Conservation (phyloP, 92 coral and sea anemone genomes). For the Parazoanthus darwini region DNA sequence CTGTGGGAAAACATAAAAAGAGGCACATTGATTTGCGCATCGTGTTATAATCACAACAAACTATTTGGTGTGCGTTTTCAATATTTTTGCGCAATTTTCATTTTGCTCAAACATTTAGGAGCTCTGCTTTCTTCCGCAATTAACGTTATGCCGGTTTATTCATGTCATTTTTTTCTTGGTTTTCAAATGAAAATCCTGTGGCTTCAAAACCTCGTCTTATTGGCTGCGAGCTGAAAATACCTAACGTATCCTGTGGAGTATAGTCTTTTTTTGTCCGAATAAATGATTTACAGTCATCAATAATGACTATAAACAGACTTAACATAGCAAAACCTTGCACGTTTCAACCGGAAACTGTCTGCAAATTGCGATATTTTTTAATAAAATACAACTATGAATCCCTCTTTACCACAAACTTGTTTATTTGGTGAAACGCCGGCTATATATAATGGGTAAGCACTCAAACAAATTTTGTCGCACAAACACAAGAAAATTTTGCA, state of each 20-base stretch:
- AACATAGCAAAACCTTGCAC: neutral
- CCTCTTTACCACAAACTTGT: neutral
- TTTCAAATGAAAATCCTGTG: neutral
- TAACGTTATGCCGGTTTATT: no score
- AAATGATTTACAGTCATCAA: neutral
- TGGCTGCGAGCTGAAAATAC: neutral
- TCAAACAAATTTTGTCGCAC: neutral
- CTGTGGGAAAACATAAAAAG: neutral
- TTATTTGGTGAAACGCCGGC: neutral
- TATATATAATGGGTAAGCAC: neutral
- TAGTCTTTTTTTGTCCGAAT: neutral
- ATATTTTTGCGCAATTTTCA: neutral
- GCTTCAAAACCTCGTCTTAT: neutral
- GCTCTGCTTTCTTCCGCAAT: neutral
- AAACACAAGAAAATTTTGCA: neutral
- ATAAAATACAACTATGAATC: neutral
- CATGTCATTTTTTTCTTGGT: no score
- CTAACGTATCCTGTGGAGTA: neutral
- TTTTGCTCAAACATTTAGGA: neutral
- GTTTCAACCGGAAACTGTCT: neutral
- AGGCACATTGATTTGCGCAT: neutral
- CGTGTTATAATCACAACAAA: no score
- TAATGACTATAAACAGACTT: neutral
- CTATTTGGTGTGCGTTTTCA: neutral
- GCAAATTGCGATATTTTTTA: neutral